phyloP scores from a whole-genome alignment of 2,113 vertebrate species.

The Pholis gunnellus region DNA sequence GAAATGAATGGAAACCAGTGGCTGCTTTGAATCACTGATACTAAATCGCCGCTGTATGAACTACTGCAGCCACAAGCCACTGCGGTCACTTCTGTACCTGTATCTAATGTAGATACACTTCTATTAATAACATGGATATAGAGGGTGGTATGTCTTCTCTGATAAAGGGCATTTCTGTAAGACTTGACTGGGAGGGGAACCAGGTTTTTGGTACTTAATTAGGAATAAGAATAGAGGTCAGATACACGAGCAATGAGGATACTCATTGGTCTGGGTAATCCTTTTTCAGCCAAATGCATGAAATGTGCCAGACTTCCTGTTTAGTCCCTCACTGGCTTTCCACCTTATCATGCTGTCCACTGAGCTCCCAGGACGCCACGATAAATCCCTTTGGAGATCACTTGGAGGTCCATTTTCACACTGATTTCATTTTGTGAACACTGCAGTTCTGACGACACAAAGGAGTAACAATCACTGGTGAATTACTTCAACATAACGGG shows the following conservation, averaged over 20 bases:
- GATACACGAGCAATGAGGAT: slow-evolving; percentile 11
- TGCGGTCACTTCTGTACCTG: not conserved
- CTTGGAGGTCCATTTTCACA: not conserved
- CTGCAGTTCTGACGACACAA: not conserved
- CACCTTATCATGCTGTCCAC: too few relatives aligned
- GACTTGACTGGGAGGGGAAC: not conserved
- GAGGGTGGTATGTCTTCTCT: slow-evolving; percentile 3
- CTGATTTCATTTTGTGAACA: not conserved
- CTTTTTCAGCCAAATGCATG: slow-evolving; percentile 7
- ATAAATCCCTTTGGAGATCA: not conserved
- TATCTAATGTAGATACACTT: too few relatives aligned
- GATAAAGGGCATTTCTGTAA: slow-evolving; percentile 3
- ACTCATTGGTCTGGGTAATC: not conserved
- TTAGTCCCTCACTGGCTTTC: not conserved
- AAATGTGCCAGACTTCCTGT: slow-evolving; percentile 8
- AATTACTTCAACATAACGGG: not conserved
- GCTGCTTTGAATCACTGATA: not conserved
- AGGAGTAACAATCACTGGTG: not conserved
- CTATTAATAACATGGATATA: not conserved
- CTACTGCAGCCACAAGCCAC: not conserved
- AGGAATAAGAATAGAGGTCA: slow-evolving; percentile 18
- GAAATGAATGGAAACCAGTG: not conserved
- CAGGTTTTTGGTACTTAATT: slow-evolving; percentile 27
- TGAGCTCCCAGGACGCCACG: not conserved
- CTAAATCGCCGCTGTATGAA: too few relatives aligned